Evolutionary conservation across 2,797 vertebrate species (phyloP), one percentile per base, ranked within the genome.

Genomic region (Jordanella pulchra): DNA sequence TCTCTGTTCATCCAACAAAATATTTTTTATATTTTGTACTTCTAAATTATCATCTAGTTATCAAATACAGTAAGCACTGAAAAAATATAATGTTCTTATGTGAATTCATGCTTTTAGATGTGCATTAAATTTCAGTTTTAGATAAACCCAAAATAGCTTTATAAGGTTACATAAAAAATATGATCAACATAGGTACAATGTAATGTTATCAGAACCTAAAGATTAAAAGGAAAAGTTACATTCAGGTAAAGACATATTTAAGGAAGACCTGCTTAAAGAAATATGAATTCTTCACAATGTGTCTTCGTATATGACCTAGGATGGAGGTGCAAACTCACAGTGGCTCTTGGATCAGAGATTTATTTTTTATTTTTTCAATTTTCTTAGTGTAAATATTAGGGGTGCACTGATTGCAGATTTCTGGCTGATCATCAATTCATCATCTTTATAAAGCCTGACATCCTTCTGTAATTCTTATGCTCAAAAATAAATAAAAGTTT

Each of bases 241-340:
- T 64, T 76, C 47, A 68, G 14, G 27, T 64, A 4, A 10, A 44
- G 0, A 0, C 12, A 30, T 42, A 54, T 66, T 71, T 3, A 27
- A 7, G 3, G 2, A 5, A 30, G 71, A 63, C 47, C 44, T 27
- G 23, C 18, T 51, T 1, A 1, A 64, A 23, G 55, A 68, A 73
- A 50, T 28, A 39, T 17, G 50, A 71, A 73, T 78, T 60, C 78
- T 86, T 78, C 75, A 85, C 73, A 79, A 50, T 64, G 60, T 53
- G 76, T 79, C 83, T 83, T 77, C 76, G 66, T 55, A 50, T 60
- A 42, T 75, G 56, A 78, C 66, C 75, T 69, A 63, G 75, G 54
- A 88, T 87, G 72, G 42, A 84, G 83, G 72, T 73, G 64, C 44
- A 75, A 74, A 39, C 77, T 75, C 64, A 83, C 82, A 86, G 72